Conservation (phyloP, 2,888 invertebrate genomes). For the Latrodectus elegans region DNA sequence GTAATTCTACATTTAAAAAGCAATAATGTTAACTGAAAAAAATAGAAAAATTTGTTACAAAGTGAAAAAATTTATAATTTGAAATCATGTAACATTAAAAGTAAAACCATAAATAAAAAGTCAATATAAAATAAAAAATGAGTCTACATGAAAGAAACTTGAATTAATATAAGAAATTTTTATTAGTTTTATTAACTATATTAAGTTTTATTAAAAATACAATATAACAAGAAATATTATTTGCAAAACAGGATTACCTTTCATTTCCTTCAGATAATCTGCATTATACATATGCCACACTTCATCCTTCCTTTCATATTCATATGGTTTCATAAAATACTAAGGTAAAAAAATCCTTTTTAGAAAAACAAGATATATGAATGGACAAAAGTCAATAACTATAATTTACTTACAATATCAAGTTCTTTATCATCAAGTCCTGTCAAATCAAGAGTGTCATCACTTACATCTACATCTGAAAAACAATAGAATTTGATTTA, state of each 20-base stretch:
- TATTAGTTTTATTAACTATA: too few relatives aligned
- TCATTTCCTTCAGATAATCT: slow-evolving; percentile 88
- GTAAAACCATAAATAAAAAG: too few relatives aligned
- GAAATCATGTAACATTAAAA: too few relatives aligned
- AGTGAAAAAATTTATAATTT: too few relatives aligned
- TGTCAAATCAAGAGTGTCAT: slow-evolving; percentile 81
- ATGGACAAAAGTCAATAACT: neutral
- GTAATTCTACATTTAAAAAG: too few relatives aligned
- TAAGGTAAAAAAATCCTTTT: slow-evolving; percentile 11
- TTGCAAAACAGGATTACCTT: slow-evolving; percentile 80
- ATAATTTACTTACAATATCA: slow-evolving; percentile 78
- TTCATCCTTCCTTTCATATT: slow-evolving; percentile 85
- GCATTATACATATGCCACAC: slow-evolving; percentile 93
- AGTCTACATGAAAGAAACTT: too few relatives aligned
- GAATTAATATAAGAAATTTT: too few relatives aligned
- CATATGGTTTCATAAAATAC: slow-evolving; percentile 88
- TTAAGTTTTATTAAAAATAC: too few relatives aligned
- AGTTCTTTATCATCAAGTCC: slow-evolving; percentile 92
- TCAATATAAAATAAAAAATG: too few relatives aligned
- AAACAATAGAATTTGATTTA: slow-evolving; percentile 2
- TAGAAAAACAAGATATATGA: neutral
- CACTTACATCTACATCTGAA: slow-evolving; percentile 70
- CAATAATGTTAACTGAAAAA: too few relatives aligned
- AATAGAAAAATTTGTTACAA: too few relatives aligned
- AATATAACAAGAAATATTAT: too few relatives aligned